phyloP scores from a whole-genome alignment of 2,797 vertebrate species.

The Arremon brunneinucha region DNA sequence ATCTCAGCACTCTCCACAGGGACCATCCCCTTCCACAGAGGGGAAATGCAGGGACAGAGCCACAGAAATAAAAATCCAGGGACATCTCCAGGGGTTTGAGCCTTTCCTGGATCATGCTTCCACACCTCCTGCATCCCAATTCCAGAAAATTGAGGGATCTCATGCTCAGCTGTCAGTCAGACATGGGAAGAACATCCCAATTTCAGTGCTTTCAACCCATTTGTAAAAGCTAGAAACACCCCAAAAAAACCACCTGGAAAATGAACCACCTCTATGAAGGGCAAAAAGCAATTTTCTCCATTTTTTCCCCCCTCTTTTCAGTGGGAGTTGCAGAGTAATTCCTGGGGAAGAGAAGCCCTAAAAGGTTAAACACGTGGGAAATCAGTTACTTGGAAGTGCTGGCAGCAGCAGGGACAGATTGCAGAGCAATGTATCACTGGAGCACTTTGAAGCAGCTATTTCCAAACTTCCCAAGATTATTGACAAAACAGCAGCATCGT shows the following conservation, averaged over 20 bases:
- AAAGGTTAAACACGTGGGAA: not conserved
- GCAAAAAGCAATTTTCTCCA: not conserved
- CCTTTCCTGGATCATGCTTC: rapidly evolving
- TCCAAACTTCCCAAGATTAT: slow-evolving; percentile 9
- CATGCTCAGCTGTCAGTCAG: not conserved
- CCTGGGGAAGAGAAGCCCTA: not conserved
- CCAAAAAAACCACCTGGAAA: not conserved
- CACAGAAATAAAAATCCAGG: rapidly evolving
- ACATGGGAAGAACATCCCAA: not conserved
- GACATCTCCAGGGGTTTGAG: not conserved
- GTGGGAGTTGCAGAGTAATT: not conserved
- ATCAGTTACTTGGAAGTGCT: not conserved
- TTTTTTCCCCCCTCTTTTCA: rapidly evolving
- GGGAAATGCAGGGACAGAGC: not conserved
- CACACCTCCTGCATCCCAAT: rapidly evolving
- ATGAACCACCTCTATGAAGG: not conserved
- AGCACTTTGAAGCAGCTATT: not conserved
- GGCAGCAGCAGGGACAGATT: not conserved
- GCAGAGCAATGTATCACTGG: not conserved
- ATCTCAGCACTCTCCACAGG: not conserved
- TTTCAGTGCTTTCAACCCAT: not conserved
- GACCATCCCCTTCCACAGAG: not conserved
- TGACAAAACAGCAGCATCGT: slow-evolving; percentile 23
- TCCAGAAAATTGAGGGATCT: not conserved
- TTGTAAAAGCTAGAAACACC: not conserved